A percentile compares a stretch with the other conserved stretches of the same genome.
These are phyloP conservation scores for Peromyscus polionotus DNA, from an alignment of 2,113 vertebrate species.

Conservation along the genomic window DNA sequence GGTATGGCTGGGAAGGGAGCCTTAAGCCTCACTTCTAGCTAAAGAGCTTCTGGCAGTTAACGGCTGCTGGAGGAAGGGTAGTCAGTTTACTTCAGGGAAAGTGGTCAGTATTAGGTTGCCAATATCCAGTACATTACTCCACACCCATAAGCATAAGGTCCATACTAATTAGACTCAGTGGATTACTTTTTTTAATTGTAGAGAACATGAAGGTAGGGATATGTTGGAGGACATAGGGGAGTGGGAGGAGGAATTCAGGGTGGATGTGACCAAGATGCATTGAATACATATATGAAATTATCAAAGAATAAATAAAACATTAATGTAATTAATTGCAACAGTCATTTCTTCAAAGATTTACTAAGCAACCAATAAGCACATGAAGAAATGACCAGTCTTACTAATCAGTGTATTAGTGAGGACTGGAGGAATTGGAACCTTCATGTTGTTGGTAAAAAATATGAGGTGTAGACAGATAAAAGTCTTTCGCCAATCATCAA, in stretches of 20 bases:
- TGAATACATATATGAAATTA: neutral
- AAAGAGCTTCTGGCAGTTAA: neutral
- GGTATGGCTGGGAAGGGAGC: neutral
- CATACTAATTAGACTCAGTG: neutral
- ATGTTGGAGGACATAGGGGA: neutral
- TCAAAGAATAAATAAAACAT: neutral
- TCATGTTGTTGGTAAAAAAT: neutral
- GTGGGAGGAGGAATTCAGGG: neutral
- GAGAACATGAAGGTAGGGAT: neutral
- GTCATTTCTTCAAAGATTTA: neutral
- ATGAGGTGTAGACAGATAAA: no score
- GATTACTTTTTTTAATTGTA: neutral
- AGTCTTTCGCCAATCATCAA: neutral
- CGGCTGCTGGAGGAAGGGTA: neutral
- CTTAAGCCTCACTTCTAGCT: neutral
- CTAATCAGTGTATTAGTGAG: neutral
- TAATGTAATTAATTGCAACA: neutral
- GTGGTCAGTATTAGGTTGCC: neutral
- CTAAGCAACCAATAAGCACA: neutral
- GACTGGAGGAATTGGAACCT: neutral
- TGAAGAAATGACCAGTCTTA: neutral
- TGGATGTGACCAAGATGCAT: neutral
- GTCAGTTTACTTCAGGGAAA: neutral
- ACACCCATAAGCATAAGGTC: no score
- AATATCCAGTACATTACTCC: neutral